Conservation (phyloP, 2,888 invertebrate species). For the Geophilus truncorum region DNA sequence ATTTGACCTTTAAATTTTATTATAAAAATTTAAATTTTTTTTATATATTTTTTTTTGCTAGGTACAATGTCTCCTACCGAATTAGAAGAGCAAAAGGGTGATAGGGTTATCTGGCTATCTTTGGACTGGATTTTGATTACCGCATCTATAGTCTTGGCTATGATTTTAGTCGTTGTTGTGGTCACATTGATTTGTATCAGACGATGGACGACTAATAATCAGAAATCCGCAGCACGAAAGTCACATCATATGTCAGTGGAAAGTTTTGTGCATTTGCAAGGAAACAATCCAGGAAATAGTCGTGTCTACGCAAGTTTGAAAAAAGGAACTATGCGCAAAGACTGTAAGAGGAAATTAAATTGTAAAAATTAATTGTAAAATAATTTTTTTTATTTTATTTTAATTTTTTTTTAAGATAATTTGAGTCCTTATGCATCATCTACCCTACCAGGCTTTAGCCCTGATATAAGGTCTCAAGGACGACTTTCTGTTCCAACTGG, state of each 20-base stretch:
- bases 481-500: slow-evolving; percentile 23
- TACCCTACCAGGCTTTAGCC: slow-evolving; percentile 27
- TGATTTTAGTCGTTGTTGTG: slow-evolving; percentile 20
- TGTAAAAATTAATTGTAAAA: neutral
- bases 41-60: neutral
- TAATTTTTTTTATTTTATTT: neutral
- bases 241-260: slow-evolving; percentile 30
- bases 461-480: slow-evolving; percentile 20
- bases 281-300: neutral
- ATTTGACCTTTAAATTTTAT: too few relatives aligned
- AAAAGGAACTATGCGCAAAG: slow-evolving; percentile 12
- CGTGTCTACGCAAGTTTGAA: slow-evolving; percentile 30
- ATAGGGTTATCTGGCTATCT: slow-evolving; percentile 31
- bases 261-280: slow-evolving; percentile 33
- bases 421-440: slow-evolving; percentile 30
- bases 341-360: neutral
- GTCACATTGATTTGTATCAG: slow-evolving; percentile 8
- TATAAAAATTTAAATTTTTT: neutral
- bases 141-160: neutral
- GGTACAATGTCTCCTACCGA: neutral
- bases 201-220: neutral
- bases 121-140: slow-evolving; percentile 33
- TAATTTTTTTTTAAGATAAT: neutral
- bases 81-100: neutral
- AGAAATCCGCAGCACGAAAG: slow-evolving; percentile 10